Evolutionary conservation across 2,797 vertebrate species (phyloP).

Genomic region (Cirrhinus molitorella): DNA sequence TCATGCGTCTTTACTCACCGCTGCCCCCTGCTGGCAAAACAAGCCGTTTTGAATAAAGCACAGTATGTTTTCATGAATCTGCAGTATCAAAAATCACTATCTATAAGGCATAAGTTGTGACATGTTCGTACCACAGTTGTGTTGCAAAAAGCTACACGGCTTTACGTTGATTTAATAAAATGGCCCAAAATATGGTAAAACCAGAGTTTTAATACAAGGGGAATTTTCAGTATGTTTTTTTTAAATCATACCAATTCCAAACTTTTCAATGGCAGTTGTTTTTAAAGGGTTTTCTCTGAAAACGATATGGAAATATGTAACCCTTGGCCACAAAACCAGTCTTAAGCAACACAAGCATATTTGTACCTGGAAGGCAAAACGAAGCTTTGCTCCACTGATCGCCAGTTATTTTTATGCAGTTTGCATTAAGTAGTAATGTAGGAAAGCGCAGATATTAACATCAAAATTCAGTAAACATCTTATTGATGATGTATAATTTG

Average conservation of each 20-base stretch:
- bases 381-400: too few relatives aligned
- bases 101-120: background rate
- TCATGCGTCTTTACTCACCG: conserved; percentile 11
- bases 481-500: too few relatives aligned
- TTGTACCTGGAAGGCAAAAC: too few relatives aligned
- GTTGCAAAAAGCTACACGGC: background rate
- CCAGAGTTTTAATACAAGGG: background rate
- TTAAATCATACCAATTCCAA: background rate
- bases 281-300: too few relatives aligned
- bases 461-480: too few relatives aligned
- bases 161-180: background rate
- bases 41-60: background rate
- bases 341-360: too few relatives aligned
- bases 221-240: background rate
- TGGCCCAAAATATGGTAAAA: background rate
- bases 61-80: conserved; percentile 10
- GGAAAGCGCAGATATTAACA: too few relatives aligned
- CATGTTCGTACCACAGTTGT: background rate
- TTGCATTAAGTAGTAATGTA: too few relatives aligned
- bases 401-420: too few relatives aligned
- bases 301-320: too few relatives aligned
- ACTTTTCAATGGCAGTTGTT: too few relatives aligned
- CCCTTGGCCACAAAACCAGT: too few relatives aligned
- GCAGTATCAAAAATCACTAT: conserved; percentile 2
- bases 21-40: conserved; percentile 56